phyloP scores from a whole-genome alignment of 2,113 vertebrate species.

The Bubo bubo region DNA sequence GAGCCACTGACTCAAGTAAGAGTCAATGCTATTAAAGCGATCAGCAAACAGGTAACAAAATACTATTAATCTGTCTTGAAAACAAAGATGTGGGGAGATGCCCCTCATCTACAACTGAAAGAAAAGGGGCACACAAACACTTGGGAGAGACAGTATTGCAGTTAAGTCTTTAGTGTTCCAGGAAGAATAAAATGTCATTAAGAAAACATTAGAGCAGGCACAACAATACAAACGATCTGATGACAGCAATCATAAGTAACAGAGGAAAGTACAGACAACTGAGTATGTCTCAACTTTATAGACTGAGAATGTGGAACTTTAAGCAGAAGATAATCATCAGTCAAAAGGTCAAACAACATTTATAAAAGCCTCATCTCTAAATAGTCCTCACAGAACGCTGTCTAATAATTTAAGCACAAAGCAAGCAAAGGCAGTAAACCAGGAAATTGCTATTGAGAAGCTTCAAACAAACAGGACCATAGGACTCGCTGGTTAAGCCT shows the following conservation, averaged over 20 bases:
- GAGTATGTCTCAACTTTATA: background rate
- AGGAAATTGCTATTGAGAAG: background rate
- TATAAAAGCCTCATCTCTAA: background rate
- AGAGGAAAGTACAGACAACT: background rate
- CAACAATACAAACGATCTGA: background rate
- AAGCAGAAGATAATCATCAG: background rate
- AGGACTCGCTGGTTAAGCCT: background rate
- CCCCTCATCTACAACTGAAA: background rate
- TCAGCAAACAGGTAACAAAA: background rate
- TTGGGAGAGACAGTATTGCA: background rate
- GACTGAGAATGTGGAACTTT: background rate
- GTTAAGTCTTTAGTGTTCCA: background rate
- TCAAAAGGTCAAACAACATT: background rate
- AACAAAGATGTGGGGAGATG: background rate
- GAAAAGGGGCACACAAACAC: background rate
- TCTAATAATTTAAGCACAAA: background rate
- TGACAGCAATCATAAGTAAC: background rate
- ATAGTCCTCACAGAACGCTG: rapidly evolving
- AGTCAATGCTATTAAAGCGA: background rate
- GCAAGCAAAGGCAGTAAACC: background rate
- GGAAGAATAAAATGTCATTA: background rate
- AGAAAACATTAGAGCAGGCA: background rate
- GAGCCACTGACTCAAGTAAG: background rate
- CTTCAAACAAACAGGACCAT: background rate
- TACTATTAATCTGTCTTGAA: background rate